Base-by-base conservation (phyloP, 2,888 invertebrate species). In the Trissolcus brochymenae region DNA sequence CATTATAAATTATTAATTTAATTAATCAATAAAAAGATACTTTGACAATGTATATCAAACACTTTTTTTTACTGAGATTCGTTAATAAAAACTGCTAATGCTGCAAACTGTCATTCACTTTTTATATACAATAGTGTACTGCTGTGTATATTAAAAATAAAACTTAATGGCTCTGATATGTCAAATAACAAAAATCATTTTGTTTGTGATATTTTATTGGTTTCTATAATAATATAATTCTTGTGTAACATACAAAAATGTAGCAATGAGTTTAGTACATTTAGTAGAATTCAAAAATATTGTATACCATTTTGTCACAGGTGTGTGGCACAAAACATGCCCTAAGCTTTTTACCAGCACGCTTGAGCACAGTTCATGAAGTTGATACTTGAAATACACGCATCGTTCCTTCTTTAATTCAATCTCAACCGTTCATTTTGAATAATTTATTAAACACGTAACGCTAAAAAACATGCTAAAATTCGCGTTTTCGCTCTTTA, bases 201-300 rank as follows among this genome's bases (percentile, higher is more conserved):
- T 41, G 54, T 53, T 54, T 65, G 62, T 61, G 57, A 68, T 75
- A 75, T 70, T 75, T 75, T 75, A 75, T 75, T 75, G 60, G 51
- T 75, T 68, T 25, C 25, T 25, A 25, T 25, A 25, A 25, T 25
- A 25, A 50, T 59, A 65, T 75, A 4, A 75, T 75, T 75, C 75
- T 64, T 75, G 75, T 25, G 25, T 75, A 75, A 70, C 75, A 35
- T 75, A 75, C 75, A 75, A 68, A 75, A 75, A 70, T 75, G 67
- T 75, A 75, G 64, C 65, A 59, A 60, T 65, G 61, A 76, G 55
- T 76, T 76, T 55, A 65, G 50, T 70, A 76, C 65, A 75, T 55
- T 67, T 68, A 75, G 17, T 68, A 68, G 64, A 75, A 74, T 62
- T 68, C 75, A 75, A 75, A 70, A 75, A 75, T 75, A 75, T 75